Evolutionary conservation across 37 sponge, comb jelly and placozoan species (phyloP).

Genomic region (Haliclona indistincta): DNA sequence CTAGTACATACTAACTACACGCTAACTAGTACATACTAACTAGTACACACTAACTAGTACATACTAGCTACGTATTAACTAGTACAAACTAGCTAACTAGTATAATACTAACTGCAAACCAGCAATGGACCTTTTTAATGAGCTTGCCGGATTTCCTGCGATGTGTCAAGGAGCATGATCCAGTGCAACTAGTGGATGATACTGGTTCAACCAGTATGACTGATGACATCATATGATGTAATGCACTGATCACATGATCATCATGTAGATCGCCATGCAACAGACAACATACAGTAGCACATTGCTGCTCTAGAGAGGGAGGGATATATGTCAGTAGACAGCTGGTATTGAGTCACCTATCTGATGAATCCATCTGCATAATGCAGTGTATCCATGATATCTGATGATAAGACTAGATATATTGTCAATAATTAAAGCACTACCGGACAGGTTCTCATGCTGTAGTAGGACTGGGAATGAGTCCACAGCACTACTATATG

Average conservation of each 20-base stretch:
- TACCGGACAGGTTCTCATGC: background rate
- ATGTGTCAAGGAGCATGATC: constrained; percentile 28
- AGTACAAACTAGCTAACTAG: no score
- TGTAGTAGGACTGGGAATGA: no score
- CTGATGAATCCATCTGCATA: background rate
- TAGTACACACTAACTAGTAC: no score
- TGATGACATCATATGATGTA: constrained; percentile 42
- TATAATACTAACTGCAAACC: no score
- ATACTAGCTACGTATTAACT: no score
- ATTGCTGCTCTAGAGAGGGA: background rate
- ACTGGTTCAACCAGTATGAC: constrained; percentile 1
- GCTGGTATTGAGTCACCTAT: background rate
- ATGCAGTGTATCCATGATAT: constrained; percentile 5
- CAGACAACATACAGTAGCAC: constrained; percentile 3
- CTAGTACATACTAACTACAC: no score
- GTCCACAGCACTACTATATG: background rate
- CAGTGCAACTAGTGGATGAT: background rate
- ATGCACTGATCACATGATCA: constrained; percentile 22
- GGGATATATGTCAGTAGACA: background rate
- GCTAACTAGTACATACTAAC: no score
- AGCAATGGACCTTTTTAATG: constrained; percentile 30
- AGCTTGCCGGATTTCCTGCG: constrained; percentile 59
- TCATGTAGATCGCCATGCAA: constrained; percentile 60
- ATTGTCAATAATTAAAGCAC: background rate
- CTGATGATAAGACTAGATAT: background rate